Evolutionary conservation across 1,140 invertebrate species (phyloP), one percentile per base, ranked within the genome.

Genomic region (Panulirus ornatus): DNA sequence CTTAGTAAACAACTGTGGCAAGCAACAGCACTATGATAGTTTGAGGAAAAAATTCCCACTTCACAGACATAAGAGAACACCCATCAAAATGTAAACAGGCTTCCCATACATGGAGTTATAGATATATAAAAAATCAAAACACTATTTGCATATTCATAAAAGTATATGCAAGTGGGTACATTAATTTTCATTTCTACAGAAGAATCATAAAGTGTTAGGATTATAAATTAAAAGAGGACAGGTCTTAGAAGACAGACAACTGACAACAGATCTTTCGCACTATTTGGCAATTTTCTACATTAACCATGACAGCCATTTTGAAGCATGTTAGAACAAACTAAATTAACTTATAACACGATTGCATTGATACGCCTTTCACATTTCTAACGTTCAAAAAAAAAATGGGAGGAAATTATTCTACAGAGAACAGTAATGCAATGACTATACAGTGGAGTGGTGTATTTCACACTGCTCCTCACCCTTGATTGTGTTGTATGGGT

Each of bases 131-230:
- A 87, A 89, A 89, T 83, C 66, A 89, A 82, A 83, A 82, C 58
- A 70, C 87, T 89, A 83, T 83, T 89, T 82, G 78, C 70, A 83
- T 89, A 83, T 83, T 89, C 84, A 89, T 83, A 89, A 89, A 89
- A 89, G 79, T 89, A 76, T 89, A 88, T 82, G 84, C 84, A 44
- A 66, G 70, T 89, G 78, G 51, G 79, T 83, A 89, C 85, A 88
- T 36, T 44, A 78, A 22, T 30, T 66, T 27, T 83, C 54, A 63
- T 54, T 63, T 83, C 58, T 51, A 42, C 38, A 75, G 51, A 58
- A 51, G 51, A 86, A 86, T 75, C 40, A 47, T 8, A 75, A 86
- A 86, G 71, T 44, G 58, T 86, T 11, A 86, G 76, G 44, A 70
- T 51, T 51, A 81, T 82, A 81, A 88, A 81, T 87, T 78, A 87